A percentile compares a stretch with the other conserved stretches of the same genome.
phyloP scores from a whole-genome alignment of 2,888 invertebrate species.

The Aromia moschata region DNA sequence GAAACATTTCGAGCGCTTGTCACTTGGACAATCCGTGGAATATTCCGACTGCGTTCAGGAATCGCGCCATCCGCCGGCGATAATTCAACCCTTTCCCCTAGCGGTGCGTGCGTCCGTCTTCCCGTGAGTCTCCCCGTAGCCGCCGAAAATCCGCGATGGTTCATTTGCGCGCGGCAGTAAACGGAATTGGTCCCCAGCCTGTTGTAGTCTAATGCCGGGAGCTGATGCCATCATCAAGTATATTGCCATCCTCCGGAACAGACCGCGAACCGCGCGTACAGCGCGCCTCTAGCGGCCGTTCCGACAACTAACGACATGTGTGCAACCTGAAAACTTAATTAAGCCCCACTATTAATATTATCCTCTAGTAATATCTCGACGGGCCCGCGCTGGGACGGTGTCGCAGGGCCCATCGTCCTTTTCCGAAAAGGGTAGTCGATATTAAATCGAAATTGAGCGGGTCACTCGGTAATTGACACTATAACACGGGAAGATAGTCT shows the following conservation, averaged over 20 bases:
- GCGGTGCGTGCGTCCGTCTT: constrained; percentile 1
- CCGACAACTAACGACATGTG: constrained; percentile 50
- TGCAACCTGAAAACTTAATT: constrained; percentile 56
- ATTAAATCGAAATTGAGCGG: too few species aligned
- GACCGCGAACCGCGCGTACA: constrained; percentile 58
- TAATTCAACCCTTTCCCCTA: constrained; percentile 10
- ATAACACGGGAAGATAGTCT: too few species aligned
- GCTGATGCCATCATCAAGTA: constrained; percentile 62
- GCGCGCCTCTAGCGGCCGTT: constrained; percentile 47
- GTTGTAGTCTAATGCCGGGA: constrained; percentile 61
- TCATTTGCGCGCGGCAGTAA: constrained; percentile 57
- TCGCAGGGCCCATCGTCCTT: not conserved
- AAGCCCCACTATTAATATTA: constrained; percentile 45
- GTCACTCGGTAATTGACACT: too few species aligned
- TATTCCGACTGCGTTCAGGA: too few species aligned
- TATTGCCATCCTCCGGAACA: constrained; percentile 62
- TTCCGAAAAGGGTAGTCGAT: too few species aligned
- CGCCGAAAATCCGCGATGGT: constrained; percentile 48
- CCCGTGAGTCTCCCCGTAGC: constrained; percentile 21
- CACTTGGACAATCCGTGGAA: too few species aligned
- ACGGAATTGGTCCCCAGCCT: constrained; percentile 62
- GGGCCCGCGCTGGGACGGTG: constrained; percentile 1
- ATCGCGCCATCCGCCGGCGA: too few species aligned
- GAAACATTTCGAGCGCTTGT: too few species aligned
- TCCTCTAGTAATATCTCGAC: constrained; percentile 15